A percentile compares a stretch with the other conserved stretches of the same genome.
phyloP scores from a whole-genome alignment of 2,113 vertebrate genomes.

The Embiotoca jacksoni region DNA sequence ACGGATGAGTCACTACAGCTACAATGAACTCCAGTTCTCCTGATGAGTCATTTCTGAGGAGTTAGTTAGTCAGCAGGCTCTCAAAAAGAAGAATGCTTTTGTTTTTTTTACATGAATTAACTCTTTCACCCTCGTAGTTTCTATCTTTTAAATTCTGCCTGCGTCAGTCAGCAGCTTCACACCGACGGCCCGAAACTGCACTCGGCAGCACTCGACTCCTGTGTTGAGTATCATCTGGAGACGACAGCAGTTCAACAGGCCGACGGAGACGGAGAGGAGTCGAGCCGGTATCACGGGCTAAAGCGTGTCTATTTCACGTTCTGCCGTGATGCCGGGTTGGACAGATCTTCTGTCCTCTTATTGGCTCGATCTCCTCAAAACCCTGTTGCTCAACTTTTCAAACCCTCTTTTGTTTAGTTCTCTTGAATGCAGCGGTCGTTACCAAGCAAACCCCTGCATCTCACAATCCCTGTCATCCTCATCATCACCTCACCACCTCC shows the following conservation, averaged over 20 bases:
- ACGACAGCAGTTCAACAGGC: conserved; percentile 11
- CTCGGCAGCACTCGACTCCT: conserved; percentile 14
- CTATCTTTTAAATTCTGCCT: not conserved
- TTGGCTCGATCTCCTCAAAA: not conserved
- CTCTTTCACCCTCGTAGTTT: not conserved
- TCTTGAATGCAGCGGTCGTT: not conserved
- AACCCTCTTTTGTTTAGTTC: not conserved
- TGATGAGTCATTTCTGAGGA: rapidly evolving
- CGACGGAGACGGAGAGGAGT: not conserved
- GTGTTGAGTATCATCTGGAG: conserved; percentile 43
- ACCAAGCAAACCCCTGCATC: not conserved
- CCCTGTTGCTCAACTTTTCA: not conserved
- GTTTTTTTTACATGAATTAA: not conserved
- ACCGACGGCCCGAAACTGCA: not conserved
- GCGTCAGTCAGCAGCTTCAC: conserved; percentile 26
- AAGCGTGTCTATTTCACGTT: no score
- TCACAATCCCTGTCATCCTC: not conserved
- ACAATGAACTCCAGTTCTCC: not conserved
- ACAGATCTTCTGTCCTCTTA: no score
- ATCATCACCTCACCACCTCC: not conserved
- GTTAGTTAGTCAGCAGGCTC: not conserved
- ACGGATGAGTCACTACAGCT: not conserved
- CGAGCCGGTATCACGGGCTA: not conserved
- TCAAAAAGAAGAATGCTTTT: not conserved
- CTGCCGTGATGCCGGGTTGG: no score